A percentile compares a stretch with the other conserved stretches of the same genome.
Conservation (phyloP, 1,140 invertebrate species). For the Plutomurus gul region DNA sequence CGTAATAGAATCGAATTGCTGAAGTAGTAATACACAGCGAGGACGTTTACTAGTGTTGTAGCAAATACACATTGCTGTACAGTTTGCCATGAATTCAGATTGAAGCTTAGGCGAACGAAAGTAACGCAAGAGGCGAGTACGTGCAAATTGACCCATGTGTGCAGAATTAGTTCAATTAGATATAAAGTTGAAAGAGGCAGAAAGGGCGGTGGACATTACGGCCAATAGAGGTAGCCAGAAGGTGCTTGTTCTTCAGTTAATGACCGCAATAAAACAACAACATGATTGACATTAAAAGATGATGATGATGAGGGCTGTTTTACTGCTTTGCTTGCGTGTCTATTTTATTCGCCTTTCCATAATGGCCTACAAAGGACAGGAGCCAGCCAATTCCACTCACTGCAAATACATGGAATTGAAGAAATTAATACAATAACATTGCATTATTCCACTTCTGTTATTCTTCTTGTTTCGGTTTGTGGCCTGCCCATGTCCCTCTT, state of each 20-base stretch:
- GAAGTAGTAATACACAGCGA: neutral
- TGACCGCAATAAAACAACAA: slow-evolving; percentile 31
- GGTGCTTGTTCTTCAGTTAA: slow-evolving; percentile 7
- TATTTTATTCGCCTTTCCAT: no score
- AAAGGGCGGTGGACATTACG: neutral
- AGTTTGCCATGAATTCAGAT: neutral
- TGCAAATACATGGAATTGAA: no score
- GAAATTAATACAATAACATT: no score
- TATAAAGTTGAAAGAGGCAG: neutral
- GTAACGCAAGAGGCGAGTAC: neutral
- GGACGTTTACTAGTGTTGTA: neutral
- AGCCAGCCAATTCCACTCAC: no score
- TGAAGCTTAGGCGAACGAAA: neutral
- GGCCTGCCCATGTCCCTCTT: no score
- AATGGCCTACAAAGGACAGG: no score
- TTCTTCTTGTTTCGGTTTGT: no score
- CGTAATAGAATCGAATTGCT: neutral
- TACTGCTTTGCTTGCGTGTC: slow-evolving; percentile 7
- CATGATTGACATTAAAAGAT: slow-evolving; percentile 30
- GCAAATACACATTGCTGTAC: neutral
- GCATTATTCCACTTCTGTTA: no score
- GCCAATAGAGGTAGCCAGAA: neutral
- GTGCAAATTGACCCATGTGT: slow-evolving; percentile 30
- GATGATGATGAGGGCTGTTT: slow-evolving; percentile 28
- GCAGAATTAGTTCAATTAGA: slow-evolving; percentile 29